Base-by-base conservation (phyloP, 2,113 vertebrate species). In the Laterallus jamaicensis region DNA sequence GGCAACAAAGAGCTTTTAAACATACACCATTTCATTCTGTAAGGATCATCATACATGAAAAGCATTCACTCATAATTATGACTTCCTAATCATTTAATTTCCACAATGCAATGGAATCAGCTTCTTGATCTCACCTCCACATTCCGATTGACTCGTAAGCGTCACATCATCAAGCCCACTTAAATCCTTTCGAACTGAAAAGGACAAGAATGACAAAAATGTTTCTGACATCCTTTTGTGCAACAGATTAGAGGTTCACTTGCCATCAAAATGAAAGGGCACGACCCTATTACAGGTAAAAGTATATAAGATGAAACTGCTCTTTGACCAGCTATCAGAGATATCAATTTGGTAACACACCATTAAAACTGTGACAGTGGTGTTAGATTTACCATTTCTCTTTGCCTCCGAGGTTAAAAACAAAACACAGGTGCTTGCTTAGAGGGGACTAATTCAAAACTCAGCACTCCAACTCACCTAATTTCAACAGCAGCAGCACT, bases 161-260 rank as follows among this genome's bases (percentile, higher is more conserved):
- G 98, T 98, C 97, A 98, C 96, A 94, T 99, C 98, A 88, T 99
- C 99, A 24, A 98, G 98, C 19, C 97, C 98, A 84, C 98, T 98
- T 55, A 98, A 93, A 96, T 99, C 98, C 92, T 97, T 98, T 68
- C 98, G 98, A 96, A 98, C 99, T 99, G 96, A 67, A 96, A 96
- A 88, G 82, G 74, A 89, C 87, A 54, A 92, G 91, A 47, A 81
- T 1, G 31, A 87, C n/a, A 95, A 56, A 90, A 78, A 78, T 55
- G n/a, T 88, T 85, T 93, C 76, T 62, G 56, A 73, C 35, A 78
- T 50, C 28, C 50, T 82, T 47, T 59, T 16, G 54, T 40, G 52
- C 37, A 47, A 71, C 7, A 75, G n/a, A 84, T 66, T 78, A 73
- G 31, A 75, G 58, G 11, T 67, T 75, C 69, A 52, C 55, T 63